These are phyloP conservation scores for Pelmatolapia mariae DNA, from an alignment of 2,113 vertebrate species.

Conservation along the genomic window DNA sequence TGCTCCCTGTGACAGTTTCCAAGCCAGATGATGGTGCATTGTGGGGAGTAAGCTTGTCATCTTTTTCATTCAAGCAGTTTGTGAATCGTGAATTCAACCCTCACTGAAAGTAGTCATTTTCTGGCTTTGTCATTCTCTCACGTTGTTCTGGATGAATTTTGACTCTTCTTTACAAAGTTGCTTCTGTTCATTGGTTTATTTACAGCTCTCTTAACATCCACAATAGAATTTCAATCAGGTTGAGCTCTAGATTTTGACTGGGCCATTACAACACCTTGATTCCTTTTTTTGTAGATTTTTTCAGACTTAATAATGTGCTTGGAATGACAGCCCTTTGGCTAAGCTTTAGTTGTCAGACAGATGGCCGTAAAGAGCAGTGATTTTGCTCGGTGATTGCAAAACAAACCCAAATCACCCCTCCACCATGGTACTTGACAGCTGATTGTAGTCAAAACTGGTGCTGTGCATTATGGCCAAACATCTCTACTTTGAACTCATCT, in stretches of 20 bases:
- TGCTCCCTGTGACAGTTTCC: neutral
- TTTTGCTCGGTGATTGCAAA: neutral
- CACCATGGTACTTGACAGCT: neutral
- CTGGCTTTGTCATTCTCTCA: neutral
- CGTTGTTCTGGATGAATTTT: neutral
- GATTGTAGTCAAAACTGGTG: neutral
- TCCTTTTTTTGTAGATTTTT: neutral
- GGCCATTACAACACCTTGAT: neutral
- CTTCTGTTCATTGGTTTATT: neutral
- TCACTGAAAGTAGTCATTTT: neutral
- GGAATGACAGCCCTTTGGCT: neutral
- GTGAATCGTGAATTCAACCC: neutral
- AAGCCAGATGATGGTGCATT: neutral
- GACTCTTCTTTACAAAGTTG: neutral
- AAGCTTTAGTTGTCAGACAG: neutral
- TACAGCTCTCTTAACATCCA: neutral
- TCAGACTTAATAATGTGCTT: neutral
- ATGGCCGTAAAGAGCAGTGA: neutral
- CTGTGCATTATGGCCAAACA: neutral
- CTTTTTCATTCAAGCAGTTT: neutral
- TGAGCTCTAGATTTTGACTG: neutral
- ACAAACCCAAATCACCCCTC: neutral
- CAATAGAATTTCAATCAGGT: neutral
- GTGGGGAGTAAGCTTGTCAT: neutral
- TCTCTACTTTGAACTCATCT: neutral